Percentiles rank a stretch among this genome's conserved stretches.
Conservation (phyloP, 1,140 invertebrate species). For the Ooceraea biroi region DNA sequence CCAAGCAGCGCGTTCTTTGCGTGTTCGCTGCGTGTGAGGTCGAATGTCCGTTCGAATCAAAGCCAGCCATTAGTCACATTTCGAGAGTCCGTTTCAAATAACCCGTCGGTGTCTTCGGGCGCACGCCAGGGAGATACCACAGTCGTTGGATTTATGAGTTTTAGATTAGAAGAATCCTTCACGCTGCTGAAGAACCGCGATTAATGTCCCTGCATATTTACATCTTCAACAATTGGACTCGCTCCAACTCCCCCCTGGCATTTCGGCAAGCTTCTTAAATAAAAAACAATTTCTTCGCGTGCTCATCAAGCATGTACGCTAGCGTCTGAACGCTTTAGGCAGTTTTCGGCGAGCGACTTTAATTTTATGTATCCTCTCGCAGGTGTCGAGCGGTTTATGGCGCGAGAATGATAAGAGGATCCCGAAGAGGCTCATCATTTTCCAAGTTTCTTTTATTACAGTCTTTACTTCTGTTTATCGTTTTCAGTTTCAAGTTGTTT, state of each 20-base stretch:
- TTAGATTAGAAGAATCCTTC: background rate
- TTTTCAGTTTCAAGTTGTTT: background rate
- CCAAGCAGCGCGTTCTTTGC: background rate
- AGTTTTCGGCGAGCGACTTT: background rate
- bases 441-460: background rate
- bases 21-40: background rate
- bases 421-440: background rate
- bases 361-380: background rate
- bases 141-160: background rate
- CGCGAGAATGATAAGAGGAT: background rate
- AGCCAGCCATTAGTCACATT: background rate
- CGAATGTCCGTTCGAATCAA: background rate
- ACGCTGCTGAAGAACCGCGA: no score
- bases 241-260: background rate
- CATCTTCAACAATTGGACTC: background rate
- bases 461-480: background rate
- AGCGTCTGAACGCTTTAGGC: background rate
- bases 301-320: background rate
- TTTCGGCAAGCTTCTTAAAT: background rate
- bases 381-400: background rate
- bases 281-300: background rate
- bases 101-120: background rate
- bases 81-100: background rate
- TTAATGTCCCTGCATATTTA: no score
- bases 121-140: background rate